Percentiles rank a stretch among this genome's conserved stretches.
phyloP scores from a whole-genome alignment of 2,797 vertebrate species.

The Pogoniulus pusillus region DNA sequence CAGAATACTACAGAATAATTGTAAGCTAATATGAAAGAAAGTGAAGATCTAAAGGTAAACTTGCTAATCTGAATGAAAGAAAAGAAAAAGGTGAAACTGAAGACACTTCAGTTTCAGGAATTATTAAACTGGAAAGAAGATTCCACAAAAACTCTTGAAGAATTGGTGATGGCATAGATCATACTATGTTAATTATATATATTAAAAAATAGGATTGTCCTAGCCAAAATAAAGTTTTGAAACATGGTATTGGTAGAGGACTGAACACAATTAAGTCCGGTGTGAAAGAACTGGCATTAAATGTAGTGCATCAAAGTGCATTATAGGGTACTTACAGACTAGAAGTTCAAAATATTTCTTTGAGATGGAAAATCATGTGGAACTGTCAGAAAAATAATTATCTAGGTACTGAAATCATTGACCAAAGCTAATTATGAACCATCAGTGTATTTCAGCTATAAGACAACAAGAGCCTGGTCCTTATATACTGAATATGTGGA shows the following conservation, averaged over 20 bases:
- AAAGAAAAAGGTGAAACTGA: neutral
- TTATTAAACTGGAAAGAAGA: neutral
- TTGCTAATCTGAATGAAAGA: neutral
- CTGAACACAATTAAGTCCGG: neutral
- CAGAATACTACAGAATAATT: neutral
- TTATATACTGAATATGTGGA: rapidly evolving
- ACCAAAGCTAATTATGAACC: neutral
- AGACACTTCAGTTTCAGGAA: neutral
- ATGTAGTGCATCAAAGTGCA: neutral
- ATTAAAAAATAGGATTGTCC: neutral
- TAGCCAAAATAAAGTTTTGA: neutral
- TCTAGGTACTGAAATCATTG: neutral
- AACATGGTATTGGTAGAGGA: neutral
- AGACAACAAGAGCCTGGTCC: neutral
- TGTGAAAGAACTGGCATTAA: neutral
- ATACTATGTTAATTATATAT: neutral
- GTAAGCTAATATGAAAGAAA: neutral
- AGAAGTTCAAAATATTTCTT: neutral
- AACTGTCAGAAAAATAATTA: neutral
- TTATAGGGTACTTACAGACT: neutral
- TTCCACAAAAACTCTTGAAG: neutral
- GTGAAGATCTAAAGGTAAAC: neutral
- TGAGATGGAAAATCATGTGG: neutral
- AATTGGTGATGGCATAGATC: neutral
- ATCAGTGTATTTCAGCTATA: neutral